Evolutionary conservation across 2,888 invertebrate species (phyloP).

Genomic region (Ophonus ardosiacus): DNA sequence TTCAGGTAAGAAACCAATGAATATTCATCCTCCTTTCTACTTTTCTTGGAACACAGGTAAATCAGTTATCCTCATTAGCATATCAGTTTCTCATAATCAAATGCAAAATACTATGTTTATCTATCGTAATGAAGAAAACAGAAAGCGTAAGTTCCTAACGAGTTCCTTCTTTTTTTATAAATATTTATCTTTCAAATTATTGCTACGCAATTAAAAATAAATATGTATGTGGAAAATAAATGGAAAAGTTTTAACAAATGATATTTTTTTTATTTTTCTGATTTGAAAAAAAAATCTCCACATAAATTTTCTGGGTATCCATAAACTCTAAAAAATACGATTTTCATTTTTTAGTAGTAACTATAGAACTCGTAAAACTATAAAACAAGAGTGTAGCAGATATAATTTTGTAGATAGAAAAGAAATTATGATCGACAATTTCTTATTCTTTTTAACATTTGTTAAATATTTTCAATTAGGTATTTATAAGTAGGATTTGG

Average conservation of each 20-base stretch:
- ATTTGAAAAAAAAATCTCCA: background rate
- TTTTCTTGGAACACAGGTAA: constrained; percentile 40
- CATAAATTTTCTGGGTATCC: too few relatives aligned
- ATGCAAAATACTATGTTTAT: constrained; percentile 21
- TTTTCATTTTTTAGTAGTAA: too few relatives aligned
- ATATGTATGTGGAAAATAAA: background rate
- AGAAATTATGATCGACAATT: too few relatives aligned
- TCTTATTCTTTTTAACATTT: too few relatives aligned
- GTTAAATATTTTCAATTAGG: too few relatives aligned
- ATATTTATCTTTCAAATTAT: background rate
- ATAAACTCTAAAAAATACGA: too few relatives aligned
- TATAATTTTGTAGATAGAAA: too few relatives aligned
- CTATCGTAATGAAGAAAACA: constrained; percentile 1
- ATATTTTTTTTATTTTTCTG: background rate
- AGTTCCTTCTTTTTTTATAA: background rate
- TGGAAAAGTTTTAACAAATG: too few relatives aligned
- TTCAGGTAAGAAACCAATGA: constrained; percentile 33
- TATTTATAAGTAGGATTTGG: too few relatives aligned
- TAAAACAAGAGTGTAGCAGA: too few relatives aligned
- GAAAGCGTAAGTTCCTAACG: background rate
- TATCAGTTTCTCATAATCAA: constrained; percentile 4
- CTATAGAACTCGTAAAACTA: too few relatives aligned
- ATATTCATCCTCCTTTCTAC: constrained; percentile 18
- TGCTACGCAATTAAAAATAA: background rate
- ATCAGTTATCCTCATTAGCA: constrained; percentile 22